Evolutionary conservation across 2,888 invertebrate species (phyloP).

Genomic region (Frankliniella fusca): DNA sequence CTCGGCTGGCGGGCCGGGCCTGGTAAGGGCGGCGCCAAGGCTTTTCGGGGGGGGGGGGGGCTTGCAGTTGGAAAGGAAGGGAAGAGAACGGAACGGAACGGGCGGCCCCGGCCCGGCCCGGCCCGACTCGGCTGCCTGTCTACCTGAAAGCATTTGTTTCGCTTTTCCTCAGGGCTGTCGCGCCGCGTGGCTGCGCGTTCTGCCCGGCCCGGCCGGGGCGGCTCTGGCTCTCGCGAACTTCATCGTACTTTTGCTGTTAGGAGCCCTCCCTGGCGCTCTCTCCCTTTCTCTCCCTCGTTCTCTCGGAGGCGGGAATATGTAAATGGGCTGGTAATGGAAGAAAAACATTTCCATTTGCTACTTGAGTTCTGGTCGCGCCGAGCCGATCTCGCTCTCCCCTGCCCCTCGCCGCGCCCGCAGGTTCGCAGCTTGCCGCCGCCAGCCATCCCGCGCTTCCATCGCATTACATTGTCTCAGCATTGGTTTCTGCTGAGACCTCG

Average conservation of each 20-base stretch:
- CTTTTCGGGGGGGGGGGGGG: neutral
- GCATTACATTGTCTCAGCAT: neutral
- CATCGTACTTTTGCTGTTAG: slow-evolving; percentile 22
- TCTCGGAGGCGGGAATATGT: slow-evolving; percentile 9
- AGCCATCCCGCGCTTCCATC: neutral
- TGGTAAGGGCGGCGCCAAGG: neutral
- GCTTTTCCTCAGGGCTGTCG: neutral
- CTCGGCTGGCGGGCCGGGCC: neutral
- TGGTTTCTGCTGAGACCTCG: too few relatives aligned
- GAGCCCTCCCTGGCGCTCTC: neutral
- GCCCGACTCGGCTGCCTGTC: neutral
- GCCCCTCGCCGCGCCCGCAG: neutral
- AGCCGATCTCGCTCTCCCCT: neutral
- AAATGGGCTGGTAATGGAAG: slow-evolving; percentile 26
- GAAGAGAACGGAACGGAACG: neutral
- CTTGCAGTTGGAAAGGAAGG: neutral
- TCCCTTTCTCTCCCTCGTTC: too few relatives aligned
- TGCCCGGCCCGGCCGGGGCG: neutral
- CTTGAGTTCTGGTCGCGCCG: neutral
- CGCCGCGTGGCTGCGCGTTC: neutral
- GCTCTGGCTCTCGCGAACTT: neutral
- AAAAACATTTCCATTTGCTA: slow-evolving; percentile 25
- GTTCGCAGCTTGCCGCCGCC: neutral
- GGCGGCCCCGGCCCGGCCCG: neutral
- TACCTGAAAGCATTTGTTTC: slow-evolving; percentile 22